A percentile compares a stretch with the other conserved stretches of the same genome.
These are phyloP conservation scores for Achatina immaculata DNA, from an alignment of 1,140 invertebrate genomes.

Conservation along the genomic window DNA sequence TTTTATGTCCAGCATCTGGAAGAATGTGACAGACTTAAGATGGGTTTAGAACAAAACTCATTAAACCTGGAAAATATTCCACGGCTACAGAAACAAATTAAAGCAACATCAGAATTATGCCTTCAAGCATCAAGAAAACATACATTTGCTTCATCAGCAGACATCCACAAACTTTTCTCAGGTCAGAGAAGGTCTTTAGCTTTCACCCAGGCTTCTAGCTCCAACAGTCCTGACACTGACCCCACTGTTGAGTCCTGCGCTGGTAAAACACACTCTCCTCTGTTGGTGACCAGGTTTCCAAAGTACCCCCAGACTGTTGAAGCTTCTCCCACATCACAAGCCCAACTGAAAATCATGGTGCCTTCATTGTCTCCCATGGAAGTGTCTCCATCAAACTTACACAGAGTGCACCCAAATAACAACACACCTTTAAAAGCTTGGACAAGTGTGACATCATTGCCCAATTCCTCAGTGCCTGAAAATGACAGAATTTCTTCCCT, in stretches of 20 bases:
- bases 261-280: background rate
- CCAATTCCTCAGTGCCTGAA: background rate
- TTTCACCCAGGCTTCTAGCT: background rate
- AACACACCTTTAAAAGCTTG: background rate
- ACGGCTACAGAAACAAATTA: constrained; percentile 32
- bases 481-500: background rate
- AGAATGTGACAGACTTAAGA: background rate
- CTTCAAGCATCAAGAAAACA: constrained; percentile 32
- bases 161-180: constrained; percentile 37
- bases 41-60: constrained; percentile 1
- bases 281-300: background rate
- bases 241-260: background rate
- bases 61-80: constrained; percentile 29
- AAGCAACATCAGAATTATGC: constrained; percentile 33
- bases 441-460: background rate
- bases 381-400: background rate
- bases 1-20: background rate
- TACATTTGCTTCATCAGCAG: constrained; percentile 34
- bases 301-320: background rate
- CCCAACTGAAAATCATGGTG: background rate
- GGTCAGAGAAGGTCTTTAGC: constrained; percentile 1
- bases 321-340: background rate
- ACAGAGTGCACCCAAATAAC: background rate
- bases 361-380: background rate
- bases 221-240: background rate